These are phyloP conservation scores for Phyllotis vaccarum DNA, from an alignment of 2,797 vertebrate genomes.

Conservation along the genomic window DNA sequence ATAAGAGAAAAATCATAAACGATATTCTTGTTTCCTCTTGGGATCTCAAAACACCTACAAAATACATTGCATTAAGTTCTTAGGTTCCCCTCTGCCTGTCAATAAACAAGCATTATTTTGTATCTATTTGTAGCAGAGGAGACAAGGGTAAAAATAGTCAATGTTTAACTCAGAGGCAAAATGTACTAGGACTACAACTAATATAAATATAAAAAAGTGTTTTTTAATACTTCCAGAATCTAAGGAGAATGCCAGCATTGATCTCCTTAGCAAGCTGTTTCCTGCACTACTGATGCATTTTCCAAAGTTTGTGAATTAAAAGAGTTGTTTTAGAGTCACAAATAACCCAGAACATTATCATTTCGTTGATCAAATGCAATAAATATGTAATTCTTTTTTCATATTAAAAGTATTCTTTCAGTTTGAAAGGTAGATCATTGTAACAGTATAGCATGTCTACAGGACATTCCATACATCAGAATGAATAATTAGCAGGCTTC, in stretches of 20 bases:
- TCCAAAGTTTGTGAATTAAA: constrained; percentile 71
- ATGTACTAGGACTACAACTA: constrained; percentile 80
- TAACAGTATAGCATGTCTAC: constrained; percentile 43
- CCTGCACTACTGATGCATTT: constrained; percentile 68
- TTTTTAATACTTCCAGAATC: constrained; percentile 69
- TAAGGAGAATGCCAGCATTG: constrained; percentile 76
- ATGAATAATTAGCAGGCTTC: constrained; percentile 74
- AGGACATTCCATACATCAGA: constrained; percentile 58
- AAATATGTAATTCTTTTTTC: constrained; percentile 59
- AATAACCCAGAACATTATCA: constrained; percentile 77
- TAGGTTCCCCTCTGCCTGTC: not conserved
- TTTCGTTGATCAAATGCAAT: constrained; percentile 63
- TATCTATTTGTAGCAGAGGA: constrained; percentile 61
- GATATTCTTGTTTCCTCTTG: constrained; percentile 65
- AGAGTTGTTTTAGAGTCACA: constrained; percentile 64
- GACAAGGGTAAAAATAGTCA: constrained; percentile 72
- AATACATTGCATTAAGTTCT: constrained; percentile 61
- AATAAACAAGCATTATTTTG: constrained; percentile 66
- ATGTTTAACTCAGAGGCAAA: constrained; percentile 77
- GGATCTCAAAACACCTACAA: constrained; percentile 54
- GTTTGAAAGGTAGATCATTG: constrained; percentile 69
- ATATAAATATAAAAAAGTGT: constrained; percentile 83
- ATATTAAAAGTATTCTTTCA: constrained; percentile 72
- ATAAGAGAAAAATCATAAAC: constrained; percentile 76
- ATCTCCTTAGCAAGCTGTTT: constrained; percentile 75